Evolutionary conservation across 2,113 vertebrate species (phyloP).

Genomic region (Strigops habroptila): DNA sequence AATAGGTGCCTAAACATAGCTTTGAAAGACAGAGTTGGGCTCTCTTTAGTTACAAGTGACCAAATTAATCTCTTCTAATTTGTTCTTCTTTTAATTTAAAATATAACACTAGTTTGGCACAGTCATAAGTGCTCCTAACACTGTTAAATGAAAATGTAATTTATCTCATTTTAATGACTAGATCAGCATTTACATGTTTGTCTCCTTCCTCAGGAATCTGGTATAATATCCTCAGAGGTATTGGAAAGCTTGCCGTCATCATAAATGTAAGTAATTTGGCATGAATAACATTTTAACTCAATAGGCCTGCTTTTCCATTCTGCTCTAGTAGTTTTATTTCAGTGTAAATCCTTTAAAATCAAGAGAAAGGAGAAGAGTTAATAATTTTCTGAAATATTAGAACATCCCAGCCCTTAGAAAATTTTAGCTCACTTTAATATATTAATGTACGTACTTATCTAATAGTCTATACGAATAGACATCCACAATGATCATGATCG

Average conservation of each 20-base stretch:
- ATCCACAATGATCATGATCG: neutral
- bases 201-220: conserved; percentile 85
- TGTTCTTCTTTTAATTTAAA: neutral
- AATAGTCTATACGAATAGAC: neutral
- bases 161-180: neutral
- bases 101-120: neutral
- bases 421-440: neutral
- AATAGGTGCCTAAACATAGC: neutral
- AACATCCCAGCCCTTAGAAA: neutral
- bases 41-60: neutral
- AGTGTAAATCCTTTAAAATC: neutral
- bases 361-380: neutral
- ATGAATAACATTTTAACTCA: neutral
- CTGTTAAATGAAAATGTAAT: neutral
- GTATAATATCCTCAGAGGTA: conserved; percentile 94
- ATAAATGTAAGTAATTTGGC: conserved; percentile 87
- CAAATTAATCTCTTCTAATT: neutral
- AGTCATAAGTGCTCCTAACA: neutral
- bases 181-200: neutral
- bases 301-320: conserved; percentile 1
- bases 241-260: conserved; percentile 96
- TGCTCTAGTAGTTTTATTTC: conserved; percentile 10
- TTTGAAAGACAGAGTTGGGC: neutral
- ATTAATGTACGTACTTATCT: neutral
- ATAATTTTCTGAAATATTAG: neutral